Conservation (phyloP, 2,797 vertebrate species). For the Tapirus indicus region DNA sequence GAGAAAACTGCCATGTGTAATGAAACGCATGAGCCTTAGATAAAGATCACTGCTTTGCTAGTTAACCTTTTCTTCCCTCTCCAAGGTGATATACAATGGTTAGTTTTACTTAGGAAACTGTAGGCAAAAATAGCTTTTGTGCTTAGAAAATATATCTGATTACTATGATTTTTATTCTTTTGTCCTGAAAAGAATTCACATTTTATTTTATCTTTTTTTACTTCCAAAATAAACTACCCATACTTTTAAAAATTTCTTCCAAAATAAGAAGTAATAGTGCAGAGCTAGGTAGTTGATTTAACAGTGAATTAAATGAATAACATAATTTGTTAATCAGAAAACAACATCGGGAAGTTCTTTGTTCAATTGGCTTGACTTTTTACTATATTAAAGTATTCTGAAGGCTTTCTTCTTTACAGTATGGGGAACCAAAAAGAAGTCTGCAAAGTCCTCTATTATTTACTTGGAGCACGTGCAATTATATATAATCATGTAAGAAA, state of each 20-base stretch:
- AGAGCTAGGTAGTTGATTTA: background rate
- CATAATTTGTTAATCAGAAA: background rate
- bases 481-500: background rate
- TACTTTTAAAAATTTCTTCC: background rate
- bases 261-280: background rate
- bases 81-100: conserved; percentile 43
- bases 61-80: conserved; percentile 78
- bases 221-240: background rate
- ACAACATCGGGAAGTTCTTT: background rate
- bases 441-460: background rate
- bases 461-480: background rate
- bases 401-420: background rate
- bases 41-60: conserved; percentile 69
- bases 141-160: conserved; percentile 69
- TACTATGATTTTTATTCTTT: background rate
- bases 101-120: conserved; percentile 74
- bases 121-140: conserved; percentile 81
- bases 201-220: background rate
- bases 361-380: background rate
- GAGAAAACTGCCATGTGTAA: conserved; percentile 24
- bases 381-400: background rate
- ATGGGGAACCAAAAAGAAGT: background rate
- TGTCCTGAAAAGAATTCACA: background rate
- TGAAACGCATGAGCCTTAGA: conserved; percentile 47
- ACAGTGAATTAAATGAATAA: background rate